phyloP scores from a whole-genome alignment of 2,113 vertebrate species.

The Corythaixoides concolor region DNA sequence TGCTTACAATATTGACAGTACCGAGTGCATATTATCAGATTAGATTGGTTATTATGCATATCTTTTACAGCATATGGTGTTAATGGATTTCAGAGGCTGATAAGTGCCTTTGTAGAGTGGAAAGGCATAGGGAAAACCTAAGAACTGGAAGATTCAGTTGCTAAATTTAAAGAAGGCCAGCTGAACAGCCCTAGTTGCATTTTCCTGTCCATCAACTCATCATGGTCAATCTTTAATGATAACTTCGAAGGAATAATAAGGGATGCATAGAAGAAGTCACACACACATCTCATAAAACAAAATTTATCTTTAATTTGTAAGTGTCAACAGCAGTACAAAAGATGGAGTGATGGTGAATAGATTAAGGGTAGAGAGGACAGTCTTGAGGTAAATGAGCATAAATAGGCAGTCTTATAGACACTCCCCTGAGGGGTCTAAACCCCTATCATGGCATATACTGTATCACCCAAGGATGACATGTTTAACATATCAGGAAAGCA shows the following conservation, averaged over 20 bases:
- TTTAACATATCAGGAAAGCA: conserved; percentile 91
- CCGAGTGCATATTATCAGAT: background rate
- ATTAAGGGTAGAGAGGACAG: conserved; percentile 96
- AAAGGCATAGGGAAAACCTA: background rate
- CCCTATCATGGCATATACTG: conserved; percentile 84
- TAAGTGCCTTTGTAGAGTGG: background rate
- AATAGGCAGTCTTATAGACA: conserved; percentile 92
- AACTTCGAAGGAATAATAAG: background rate
- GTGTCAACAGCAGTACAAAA: conserved; percentile 99
- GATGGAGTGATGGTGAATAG: conserved; percentile 99
- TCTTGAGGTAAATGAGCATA: conserved; percentile 99
- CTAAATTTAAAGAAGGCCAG: background rate
- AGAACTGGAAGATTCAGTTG: background rate
- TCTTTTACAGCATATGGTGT: background rate
- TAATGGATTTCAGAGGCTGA: conserved; percentile 8
- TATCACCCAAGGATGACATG: conserved; percentile 88
- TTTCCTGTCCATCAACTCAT: background rate
- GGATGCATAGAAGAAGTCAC: conserved; percentile 63
- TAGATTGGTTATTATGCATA: background rate
- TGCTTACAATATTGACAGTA: background rate
- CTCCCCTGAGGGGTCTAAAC: conserved; percentile 78
- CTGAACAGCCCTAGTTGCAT: background rate
- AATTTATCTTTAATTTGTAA: conserved; percentile 99
- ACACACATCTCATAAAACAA: conserved; percentile 92
- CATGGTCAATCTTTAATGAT: background rate